Conservation (phyloP, 2,113 vertebrate species). For the Chamaea fasciata region DNA sequence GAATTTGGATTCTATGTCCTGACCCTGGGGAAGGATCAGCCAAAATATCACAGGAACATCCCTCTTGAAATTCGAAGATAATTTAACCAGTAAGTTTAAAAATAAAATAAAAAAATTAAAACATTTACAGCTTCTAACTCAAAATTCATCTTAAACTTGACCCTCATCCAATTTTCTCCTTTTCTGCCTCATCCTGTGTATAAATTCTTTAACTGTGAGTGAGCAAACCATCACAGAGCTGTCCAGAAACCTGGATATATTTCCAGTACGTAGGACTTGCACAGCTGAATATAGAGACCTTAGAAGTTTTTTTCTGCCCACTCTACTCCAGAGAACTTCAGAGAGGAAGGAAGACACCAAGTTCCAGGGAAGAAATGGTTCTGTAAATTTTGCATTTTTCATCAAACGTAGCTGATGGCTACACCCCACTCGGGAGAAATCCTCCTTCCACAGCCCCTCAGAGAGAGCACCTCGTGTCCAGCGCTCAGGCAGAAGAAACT, state of each 20-base stretch:
- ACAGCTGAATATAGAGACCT: background rate
- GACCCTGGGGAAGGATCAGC: background rate
- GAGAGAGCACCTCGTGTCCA: background rate
- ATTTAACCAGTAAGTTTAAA: background rate
- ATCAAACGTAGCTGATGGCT: background rate
- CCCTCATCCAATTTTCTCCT: background rate
- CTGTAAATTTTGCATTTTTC: background rate
- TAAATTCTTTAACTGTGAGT: background rate
- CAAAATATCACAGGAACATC: background rate
- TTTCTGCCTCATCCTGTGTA: background rate
- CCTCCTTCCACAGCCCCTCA: background rate
- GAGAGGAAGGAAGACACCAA: background rate
- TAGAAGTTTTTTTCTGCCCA: background rate
- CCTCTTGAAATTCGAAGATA: background rate
- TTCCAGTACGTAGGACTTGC: background rate
- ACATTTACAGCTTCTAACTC: background rate
- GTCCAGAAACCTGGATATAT: background rate
- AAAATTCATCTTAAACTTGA: background rate
- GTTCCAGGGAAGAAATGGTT: background rate
- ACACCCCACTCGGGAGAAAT: background rate
- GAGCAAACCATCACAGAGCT: background rate
- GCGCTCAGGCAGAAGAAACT: slow-evolving; percentile 4
- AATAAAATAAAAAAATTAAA: background rate
- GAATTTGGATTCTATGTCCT: background rate
- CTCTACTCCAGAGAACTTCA: background rate